Evolutionary conservation across 2,888 invertebrate species (phyloP), one percentile per base, ranked within the genome.

Genomic region (Sclerodermus sp.): DNA sequence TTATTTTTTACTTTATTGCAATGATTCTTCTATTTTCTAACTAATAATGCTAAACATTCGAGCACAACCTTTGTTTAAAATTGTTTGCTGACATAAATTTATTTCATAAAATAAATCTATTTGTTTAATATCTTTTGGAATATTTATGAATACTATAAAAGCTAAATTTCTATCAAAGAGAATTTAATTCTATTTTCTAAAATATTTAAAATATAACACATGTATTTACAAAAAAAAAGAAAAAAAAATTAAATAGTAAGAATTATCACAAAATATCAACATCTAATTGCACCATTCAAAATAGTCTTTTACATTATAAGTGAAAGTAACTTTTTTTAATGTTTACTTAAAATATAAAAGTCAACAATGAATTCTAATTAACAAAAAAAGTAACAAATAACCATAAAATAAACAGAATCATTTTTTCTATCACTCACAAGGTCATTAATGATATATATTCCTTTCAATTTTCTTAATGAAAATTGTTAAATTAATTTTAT

Each of bases 11-110:
- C 46, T 41, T 45, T 45, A 38, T 23, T 50, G 42, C 53, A 52
- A 44, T 52, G 45, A 44, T 46, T 51, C 47, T 51, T 48, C 52
- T 53, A 61, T 37, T 37, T 32, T 49, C 57, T 60, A 58, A 49
- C 56, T 55, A 60, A 60, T 58, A 62, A 55, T 56, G 55, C 55
- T 51, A 58, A 55, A 52, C 52, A 55, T 56, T 53, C 51, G 58
- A 62, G 60, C 66, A 58, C 66, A 64, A 62, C 57, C 58, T 51
- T 64, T 50, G 53, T 51, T 62, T 62, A 23, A 23, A 23, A 23
- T 23, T 23, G 3, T 23, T 23, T 8, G 8, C 23, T 23, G 23
- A 23, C 8, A 23, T 8, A 5, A 23, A 23, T 23, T 23, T 23
- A 23, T 23, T 23, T 23, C 8, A 5, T 23, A 23, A 23, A 23